Percentiles rank a stretch among this genome's conserved stretches.
phyloP scores from a whole-genome alignment of 2,797 vertebrate species.

The Paedocypris micromegethes region DNA sequence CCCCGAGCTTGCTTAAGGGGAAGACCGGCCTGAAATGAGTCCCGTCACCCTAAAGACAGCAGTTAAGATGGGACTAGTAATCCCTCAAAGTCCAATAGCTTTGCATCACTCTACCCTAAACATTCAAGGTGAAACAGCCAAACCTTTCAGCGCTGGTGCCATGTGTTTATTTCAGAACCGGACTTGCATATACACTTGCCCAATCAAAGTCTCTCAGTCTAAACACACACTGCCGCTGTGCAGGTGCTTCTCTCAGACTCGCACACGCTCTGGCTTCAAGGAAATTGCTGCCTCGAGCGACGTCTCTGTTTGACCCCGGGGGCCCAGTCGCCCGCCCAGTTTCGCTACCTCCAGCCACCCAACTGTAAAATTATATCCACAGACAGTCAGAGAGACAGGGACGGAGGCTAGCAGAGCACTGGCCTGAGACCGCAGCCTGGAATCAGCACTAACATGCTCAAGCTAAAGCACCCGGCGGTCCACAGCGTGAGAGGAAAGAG shows the following conservation, averaged over 20 bases:
- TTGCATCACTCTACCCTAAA: slow-evolving; percentile 2
- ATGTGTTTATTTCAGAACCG: neutral
- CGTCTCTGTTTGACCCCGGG: slow-evolving; percentile 48
- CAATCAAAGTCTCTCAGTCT: slow-evolving; percentile 4
- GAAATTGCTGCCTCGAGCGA: slow-evolving; percentile 50
- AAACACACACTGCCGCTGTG: neutral
- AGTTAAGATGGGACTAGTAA: slow-evolving; percentile 36
- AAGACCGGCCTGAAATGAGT: slow-evolving; percentile 74
- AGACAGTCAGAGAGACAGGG: slow-evolving; percentile 35
- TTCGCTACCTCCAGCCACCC: slow-evolving; percentile 50
- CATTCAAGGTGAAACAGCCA: slow-evolving; percentile 20
- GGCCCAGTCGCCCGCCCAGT: slow-evolving; percentile 41
- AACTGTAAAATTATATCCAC: slow-evolving; percentile 57
- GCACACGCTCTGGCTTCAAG: slow-evolving; percentile 25
- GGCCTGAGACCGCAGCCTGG: slow-evolving; percentile 33
- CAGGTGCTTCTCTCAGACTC: slow-evolving; percentile 25
- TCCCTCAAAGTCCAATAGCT: slow-evolving; percentile 29
- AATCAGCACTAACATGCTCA: slow-evolving; percentile 35
- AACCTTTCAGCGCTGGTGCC: slow-evolving; percentile 15
- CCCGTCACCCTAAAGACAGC: slow-evolving; percentile 62
- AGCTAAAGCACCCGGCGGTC: slow-evolving; percentile 28
- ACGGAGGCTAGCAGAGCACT: slow-evolving; percentile 22
- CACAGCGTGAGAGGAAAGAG: slow-evolving; percentile 18
- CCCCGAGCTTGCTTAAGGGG: slow-evolving; percentile 65
- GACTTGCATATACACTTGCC: slow-evolving; percentile 13